Percentiles rank a stretch among this genome's conserved stretches.
These are phyloP conservation scores for Lottia gigantea DNA, from an alignment of 2,888 invertebrate genomes.

Conservation along the genomic window DNA sequence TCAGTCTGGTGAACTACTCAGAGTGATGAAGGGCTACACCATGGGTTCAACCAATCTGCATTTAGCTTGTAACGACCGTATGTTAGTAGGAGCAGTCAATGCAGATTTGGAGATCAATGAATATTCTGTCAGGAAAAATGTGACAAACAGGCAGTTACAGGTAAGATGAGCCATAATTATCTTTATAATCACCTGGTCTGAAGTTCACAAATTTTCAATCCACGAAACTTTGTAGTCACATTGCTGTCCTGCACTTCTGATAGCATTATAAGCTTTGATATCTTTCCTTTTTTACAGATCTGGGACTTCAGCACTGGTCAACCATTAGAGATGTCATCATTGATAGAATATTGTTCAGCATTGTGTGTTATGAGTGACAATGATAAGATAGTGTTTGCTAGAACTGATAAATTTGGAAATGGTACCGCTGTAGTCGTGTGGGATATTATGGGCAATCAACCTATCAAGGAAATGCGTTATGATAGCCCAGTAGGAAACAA, in stretches of 20 bases:
- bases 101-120: conserved; percentile 63
- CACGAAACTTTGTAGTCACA: too few species aligned
- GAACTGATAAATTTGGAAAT: conserved; percentile 65
- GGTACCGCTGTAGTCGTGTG: conserved; percentile 65
- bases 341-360: conserved; percentile 65
- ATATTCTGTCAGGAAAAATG: conserved; percentile 55
- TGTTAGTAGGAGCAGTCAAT: conserved; percentile 67
- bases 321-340: conserved; percentile 62
- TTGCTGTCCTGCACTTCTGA: too few species aligned
- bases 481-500: conserved; percentile 65
- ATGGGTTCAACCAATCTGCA: conserved; percentile 67
- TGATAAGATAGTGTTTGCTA: conserved; percentile 63
- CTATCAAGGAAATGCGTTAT: conserved; percentile 62
- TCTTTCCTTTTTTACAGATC: conserved; percentile 48
- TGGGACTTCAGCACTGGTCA: conserved; percentile 67
- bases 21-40: conserved; percentile 66
- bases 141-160: conserved; percentile 65
- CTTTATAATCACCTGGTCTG: too few species aligned
- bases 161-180: conserved; percentile 33
- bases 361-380: conserved; percentile 64
- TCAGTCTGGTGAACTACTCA: conserved; percentile 66
- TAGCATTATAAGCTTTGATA: too few species aligned
- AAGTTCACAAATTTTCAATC: too few species aligned
- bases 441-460: conserved; percentile 67
- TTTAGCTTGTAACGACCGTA: conserved; percentile 63